Conservation (phyloP, 2,797 vertebrate species). For the Hyperoplus immaculatus region DNA sequence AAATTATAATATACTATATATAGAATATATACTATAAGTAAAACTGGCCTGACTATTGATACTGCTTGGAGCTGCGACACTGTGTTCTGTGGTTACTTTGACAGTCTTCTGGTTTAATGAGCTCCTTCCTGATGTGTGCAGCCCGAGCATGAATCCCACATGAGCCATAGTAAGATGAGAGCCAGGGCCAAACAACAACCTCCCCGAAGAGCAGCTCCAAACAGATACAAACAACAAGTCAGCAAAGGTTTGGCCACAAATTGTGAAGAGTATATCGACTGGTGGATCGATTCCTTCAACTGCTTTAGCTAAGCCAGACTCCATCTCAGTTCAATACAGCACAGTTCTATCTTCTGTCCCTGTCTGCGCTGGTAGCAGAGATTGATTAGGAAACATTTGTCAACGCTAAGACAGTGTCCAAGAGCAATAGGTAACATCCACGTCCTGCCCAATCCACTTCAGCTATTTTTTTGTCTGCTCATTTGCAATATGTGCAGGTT, state of each 20-base stretch:
- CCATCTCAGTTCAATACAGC: conserved; percentile 75
- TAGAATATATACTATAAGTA: conserved; percentile 14
- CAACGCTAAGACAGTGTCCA: conserved; percentile 67
- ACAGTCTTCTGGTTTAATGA: conserved; percentile 56
- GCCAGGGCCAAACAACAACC: conserved; percentile 55
- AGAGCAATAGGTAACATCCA: conserved; percentile 34
- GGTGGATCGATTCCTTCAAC: conserved; percentile 73
- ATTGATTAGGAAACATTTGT: conserved; percentile 78
- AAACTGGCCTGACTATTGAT: conserved; percentile 28
- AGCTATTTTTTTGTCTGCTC: conserved; percentile 5
- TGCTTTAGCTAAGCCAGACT: conserved; percentile 79
- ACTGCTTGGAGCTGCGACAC: conserved; percentile 20
- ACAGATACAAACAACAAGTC: conserved; percentile 67
- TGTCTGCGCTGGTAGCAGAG: conserved; percentile 72
- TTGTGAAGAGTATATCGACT: conserved; percentile 77
- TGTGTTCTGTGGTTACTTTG: conserved; percentile 51
- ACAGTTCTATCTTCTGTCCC: conserved; percentile 74
- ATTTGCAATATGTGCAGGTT: conserved; percentile 33
- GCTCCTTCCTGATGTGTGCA: conserved; percentile 29
- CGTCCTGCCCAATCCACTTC: conserved; percentile 28
- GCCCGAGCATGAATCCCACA: conserved; percentile 31
- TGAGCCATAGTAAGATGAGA: conserved; percentile 53
- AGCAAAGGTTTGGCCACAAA: conserved; percentile 63
- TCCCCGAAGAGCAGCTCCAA: conserved; percentile 54
- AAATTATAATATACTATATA: too few relatives aligned